Base-by-base conservation (phyloP, 2,113 vertebrate genomes). In the Pitta sordida region DNA sequence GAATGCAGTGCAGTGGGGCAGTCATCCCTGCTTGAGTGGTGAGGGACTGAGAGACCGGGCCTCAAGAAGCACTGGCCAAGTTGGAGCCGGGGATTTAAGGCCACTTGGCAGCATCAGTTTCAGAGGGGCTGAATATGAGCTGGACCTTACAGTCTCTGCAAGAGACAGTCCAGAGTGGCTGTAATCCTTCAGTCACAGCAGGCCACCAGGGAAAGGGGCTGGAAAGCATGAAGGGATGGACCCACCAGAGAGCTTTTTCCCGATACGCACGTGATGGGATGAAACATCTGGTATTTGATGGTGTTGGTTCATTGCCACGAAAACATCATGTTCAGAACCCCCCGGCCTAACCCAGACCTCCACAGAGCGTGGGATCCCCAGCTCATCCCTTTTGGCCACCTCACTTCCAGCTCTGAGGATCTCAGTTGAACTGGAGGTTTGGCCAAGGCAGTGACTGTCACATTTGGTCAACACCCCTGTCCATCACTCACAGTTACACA, bases 321-420 rank as follows among this genome's bases (percentile, higher is more conserved):
- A 67, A 46, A 49, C 52, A 2, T 9, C 0, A 0, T 1, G 11
- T 7, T 34, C 10, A 15, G 44, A 56, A 59, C 15, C 5, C 4
- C 20, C 6, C 12, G 29, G 46, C 26, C 49, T 44, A n/a, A n/a
- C 18, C 41, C 37, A 49, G 67, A 17, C 19, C 49, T 56, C 8
- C 1, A 2, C 51, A 34, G 11, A 3, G 0, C 0, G 2, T 17
- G 15, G 41, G 36, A 52, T 11, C 15, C 52, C 37, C 30, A 15
- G 58, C 44, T 6, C 44, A 2, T 53, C 13, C 20, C 34, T 24
- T n/a, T 26, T 0, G 3, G 34, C 52, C 17, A 1, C 3, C 2
- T 41, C 44, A 0, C 32, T 12, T 55, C 21, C 32, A 24, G 36
- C 27, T 56, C 39, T 3, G 11, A 69, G 56, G 43, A 60, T 7